Conservation (phyloP, 1,140 invertebrate species). For the Meteorus sp. region DNA sequence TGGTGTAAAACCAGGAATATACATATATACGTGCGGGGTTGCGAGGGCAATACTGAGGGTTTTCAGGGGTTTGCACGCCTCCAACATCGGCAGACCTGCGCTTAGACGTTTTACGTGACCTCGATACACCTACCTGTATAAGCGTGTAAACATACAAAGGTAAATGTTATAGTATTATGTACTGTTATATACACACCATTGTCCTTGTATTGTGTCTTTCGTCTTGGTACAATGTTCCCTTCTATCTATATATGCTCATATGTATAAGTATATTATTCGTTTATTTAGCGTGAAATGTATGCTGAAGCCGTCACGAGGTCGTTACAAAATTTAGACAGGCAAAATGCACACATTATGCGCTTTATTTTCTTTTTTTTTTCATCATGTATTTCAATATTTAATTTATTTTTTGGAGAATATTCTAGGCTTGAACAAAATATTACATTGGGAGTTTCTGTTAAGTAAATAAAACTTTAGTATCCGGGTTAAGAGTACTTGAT, state of each 20-base stretch:
- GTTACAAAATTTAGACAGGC: neutral
- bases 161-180: constrained; percentile 1
- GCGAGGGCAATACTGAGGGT: constrained; percentile 15
- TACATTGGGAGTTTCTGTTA: too few species aligned
- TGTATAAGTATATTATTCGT: neutral
- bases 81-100: constrained; percentile 44
- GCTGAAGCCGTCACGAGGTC: neutral
- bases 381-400: too few species aligned
- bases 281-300: neutral
- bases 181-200: neutral
- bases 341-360: constrained; percentile 16
- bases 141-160: constrained; percentile 7
- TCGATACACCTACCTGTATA: constrained; percentile 36
- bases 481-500: too few species aligned
- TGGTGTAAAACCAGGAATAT: too few species aligned
- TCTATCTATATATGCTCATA: constrained; percentile 1
- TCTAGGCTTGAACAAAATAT: too few species aligned
- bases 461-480: too few species aligned
- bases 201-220: neutral
- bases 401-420: too few species aligned
- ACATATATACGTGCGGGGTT: neutral
- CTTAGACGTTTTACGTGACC: constrained; percentile 40
- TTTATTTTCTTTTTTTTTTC: too few species aligned
- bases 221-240: neutral
- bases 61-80: constrained; percentile 27